Percentiles rank a stretch among this genome's conserved stretches.
These are phyloP conservation scores for Pionites leucogaster DNA, from an alignment of 2,113 vertebrate species.

Conservation along the genomic window DNA sequence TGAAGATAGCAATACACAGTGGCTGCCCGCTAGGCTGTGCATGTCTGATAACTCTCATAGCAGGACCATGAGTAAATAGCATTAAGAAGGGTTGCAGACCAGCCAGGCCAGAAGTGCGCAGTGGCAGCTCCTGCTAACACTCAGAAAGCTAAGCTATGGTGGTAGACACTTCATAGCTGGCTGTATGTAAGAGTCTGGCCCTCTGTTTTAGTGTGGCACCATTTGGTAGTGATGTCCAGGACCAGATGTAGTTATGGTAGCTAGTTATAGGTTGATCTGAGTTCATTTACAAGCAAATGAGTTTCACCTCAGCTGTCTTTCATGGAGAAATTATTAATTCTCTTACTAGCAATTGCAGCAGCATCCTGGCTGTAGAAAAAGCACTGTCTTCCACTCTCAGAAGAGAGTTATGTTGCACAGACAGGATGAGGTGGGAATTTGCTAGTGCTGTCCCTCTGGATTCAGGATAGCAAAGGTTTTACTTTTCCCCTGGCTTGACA, in stretches of 20 bases:
- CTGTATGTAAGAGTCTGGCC: neutral
- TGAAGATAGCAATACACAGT: neutral
- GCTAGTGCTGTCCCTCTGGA: neutral
- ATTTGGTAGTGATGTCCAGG: neutral
- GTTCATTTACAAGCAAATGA: neutral
- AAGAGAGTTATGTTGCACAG: accelerated
- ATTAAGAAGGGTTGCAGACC: neutral
- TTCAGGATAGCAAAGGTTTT: neutral
- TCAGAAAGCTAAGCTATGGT: neutral
- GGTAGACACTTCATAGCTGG: neutral
- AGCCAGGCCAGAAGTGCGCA: neutral
- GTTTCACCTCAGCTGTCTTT: neutral
- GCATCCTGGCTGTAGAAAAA: neutral
- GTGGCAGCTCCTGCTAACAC: neutral
- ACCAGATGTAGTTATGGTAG: neutral
- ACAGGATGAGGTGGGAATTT: neutral
- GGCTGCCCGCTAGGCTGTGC: neutral
- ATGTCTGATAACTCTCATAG: neutral
- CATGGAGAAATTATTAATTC: neutral
- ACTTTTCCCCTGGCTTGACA: neutral
- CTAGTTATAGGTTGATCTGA: neutral
- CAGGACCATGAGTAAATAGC: neutral
- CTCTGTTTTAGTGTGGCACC: neutral
- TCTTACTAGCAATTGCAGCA: neutral
- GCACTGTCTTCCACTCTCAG: neutral